Conservation (phyloP, 2,888 invertebrate genomes). For the Glyphotaelius pellucidus region DNA sequence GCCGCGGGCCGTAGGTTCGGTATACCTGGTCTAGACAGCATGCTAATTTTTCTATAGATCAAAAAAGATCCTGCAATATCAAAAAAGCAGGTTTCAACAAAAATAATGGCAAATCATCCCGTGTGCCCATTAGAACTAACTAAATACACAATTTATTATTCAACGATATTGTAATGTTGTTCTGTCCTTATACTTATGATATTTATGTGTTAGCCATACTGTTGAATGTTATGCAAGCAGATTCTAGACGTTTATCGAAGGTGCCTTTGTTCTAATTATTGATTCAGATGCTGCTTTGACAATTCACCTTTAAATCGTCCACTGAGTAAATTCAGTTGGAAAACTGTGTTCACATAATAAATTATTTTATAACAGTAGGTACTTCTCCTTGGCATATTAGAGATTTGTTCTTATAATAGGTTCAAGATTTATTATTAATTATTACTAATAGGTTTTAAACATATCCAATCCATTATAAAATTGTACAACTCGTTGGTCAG, state of each 20-base stretch:
- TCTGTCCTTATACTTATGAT: not conserved
- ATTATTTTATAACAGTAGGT: no score
- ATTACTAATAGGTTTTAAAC: no score
- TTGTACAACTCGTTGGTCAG: no score
- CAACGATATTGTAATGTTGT: not conserved
- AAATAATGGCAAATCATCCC: not conserved
- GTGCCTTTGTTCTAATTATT: not conserved
- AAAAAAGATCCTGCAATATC: not conserved
- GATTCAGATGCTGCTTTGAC: not conserved
- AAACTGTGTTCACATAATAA: not conserved
- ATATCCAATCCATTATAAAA: no score
- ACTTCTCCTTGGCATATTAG: no score
- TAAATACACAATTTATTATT: not conserved
- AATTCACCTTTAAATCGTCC: not conserved
- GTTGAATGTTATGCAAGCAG: not conserved
- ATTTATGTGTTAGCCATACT: not conserved
- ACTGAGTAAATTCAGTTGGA: not conserved
- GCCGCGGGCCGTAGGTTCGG: no score
- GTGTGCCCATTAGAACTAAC: not conserved
- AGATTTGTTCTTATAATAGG: no score
- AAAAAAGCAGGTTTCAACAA: not conserved
- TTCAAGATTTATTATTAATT: no score
- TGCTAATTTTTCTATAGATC: not conserved
- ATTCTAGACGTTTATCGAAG: not conserved
- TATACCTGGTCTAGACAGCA: no score